Percentiles rank a stretch among this genome's conserved stretches.
These are phyloP conservation scores for Tetraneura akinire DNA, from an alignment of 1,140 invertebrate species.

Conservation along the genomic window DNA sequence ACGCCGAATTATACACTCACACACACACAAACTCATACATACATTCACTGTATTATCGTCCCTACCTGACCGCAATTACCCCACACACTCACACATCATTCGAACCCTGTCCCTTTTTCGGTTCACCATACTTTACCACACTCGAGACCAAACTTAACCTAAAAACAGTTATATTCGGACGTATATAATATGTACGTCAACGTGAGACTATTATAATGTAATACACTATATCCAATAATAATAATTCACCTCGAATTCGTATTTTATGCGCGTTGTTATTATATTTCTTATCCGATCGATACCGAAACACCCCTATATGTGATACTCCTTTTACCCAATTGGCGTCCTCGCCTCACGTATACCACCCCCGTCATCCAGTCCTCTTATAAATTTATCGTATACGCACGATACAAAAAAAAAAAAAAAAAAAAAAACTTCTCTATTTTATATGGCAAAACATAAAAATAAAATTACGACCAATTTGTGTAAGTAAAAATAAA, in stretches of 20 bases:
- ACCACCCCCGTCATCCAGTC: neutral
- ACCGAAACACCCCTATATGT: neutral
- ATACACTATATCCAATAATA: too few relatives aligned
- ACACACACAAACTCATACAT: neutral
- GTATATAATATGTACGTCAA: neutral
- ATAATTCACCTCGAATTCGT: neutral
- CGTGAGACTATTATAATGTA: neutral
- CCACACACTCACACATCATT: neutral
- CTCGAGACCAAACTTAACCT: neutral
- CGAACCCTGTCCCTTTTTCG: neutral
- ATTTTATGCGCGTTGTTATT: neutral
- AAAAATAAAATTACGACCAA: slow-evolving; percentile 23
- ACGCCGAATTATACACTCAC: slow-evolving; percentile 37
- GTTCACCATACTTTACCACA: neutral
- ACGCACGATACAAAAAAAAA: too few relatives aligned
- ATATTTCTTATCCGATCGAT: slow-evolving; percentile 7
- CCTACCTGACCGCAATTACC: neutral
- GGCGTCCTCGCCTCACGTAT: neutral
- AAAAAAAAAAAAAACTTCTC: neutral
- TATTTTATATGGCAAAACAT: neutral
- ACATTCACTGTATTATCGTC: neutral
- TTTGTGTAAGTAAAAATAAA: slow-evolving; percentile 2
- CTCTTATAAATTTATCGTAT: neutral
- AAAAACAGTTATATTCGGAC: neutral
- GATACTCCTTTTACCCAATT: neutral